phyloP scores from a whole-genome alignment of 2,797 vertebrate species.

The Cephalopachus bancanus region DNA sequence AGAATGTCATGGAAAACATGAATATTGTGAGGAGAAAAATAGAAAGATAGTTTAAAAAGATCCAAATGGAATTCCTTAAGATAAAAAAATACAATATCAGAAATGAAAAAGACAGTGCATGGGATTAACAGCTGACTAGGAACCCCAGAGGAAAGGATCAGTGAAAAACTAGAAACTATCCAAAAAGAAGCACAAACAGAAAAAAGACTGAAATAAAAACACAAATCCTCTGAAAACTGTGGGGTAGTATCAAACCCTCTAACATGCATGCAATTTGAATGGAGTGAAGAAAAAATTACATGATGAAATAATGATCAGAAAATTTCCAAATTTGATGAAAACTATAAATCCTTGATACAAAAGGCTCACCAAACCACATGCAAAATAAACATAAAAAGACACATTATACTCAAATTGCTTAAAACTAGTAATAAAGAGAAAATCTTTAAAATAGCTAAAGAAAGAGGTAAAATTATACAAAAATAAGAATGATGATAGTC shows the following conservation, averaged over 20 bases:
- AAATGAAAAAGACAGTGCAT: background rate
- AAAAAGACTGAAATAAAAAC: background rate
- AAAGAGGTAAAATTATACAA: background rate
- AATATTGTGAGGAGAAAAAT: background rate
- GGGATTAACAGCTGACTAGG: background rate
- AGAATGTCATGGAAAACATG: background rate
- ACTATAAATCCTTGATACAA: background rate
- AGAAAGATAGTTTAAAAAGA: background rate
- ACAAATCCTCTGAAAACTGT: background rate
- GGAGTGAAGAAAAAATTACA: background rate
- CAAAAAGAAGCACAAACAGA: background rate
- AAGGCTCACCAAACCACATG: background rate
- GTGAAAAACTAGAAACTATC: background rate
- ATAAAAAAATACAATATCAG: background rate
- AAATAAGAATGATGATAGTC: background rate
- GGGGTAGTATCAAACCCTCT: background rate
- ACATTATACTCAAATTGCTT: background rate
- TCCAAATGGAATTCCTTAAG: background rate
- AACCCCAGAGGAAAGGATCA: background rate
- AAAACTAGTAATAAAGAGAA: background rate
- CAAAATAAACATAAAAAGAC: background rate
- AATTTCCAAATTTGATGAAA: background rate
- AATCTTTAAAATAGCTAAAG: background rate
- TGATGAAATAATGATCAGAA: background rate
- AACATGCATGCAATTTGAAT: background rate